Evolutionary conservation across 2,113 vertebrate genomes (phyloP).

Genomic region (Hydropotes inermis): DNA sequence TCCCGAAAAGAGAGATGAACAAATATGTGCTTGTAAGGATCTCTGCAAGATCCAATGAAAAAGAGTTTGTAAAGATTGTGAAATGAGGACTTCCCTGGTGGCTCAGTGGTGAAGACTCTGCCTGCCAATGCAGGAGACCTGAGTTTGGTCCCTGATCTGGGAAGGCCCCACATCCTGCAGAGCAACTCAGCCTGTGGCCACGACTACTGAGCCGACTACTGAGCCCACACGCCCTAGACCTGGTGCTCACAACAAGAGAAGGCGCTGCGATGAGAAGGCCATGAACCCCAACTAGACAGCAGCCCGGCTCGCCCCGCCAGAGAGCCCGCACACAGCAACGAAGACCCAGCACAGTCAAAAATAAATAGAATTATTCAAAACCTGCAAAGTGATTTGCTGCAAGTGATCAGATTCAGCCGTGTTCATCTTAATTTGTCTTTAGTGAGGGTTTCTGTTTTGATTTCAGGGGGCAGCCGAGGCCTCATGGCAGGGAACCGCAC

Average conservation of each 20-base stretch:
- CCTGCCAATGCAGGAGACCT: neutral
- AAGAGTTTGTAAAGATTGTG: neutral
- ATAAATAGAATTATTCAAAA: too few relatives aligned
- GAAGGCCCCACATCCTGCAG: neutral
- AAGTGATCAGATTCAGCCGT: neutral
- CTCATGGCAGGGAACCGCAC: slow-evolving; percentile 54
- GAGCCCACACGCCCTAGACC: accelerated
- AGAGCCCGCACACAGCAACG: accelerated
- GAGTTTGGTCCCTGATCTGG: neutral
- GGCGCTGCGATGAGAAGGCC: accelerated
- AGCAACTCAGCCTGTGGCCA: accelerated
- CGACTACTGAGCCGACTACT: accelerated
- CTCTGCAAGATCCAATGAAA: neutral
- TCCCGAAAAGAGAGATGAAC: neutral
- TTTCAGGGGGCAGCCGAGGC: neutral
- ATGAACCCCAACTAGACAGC: accelerated
- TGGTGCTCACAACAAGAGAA: accelerated
- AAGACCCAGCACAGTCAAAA: neutral
- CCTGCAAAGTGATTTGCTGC: neutral
- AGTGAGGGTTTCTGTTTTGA: neutral
- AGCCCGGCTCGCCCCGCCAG: accelerated
- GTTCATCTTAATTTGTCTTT: neutral
- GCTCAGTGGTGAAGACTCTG: neutral
- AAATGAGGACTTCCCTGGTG: neutral
- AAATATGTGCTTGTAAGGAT: neutral